A percentile compares a stretch with the other conserved stretches of the same genome.
Evolutionary conservation across 1,140 invertebrate species (phyloP).

Genomic region (Zaprionus tsacasi): DNA sequence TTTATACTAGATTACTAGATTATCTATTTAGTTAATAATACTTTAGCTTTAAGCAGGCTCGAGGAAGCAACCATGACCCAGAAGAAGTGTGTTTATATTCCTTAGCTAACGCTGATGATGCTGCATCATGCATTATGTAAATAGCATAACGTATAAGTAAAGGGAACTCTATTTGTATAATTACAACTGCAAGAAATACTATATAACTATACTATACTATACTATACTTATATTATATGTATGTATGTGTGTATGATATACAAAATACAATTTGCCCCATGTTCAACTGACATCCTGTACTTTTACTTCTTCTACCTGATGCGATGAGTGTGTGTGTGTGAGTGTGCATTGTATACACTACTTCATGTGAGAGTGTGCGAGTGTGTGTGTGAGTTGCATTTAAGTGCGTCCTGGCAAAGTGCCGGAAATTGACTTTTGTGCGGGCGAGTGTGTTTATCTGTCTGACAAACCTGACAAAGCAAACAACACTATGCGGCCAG

Average conservation of each 20-base stretch:
- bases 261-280: conserved; percentile 38
- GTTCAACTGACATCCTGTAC: conserved; percentile 21
- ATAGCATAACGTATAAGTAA: conserved; percentile 35
- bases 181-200: conserved; percentile 33
- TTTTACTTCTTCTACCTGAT: neutral
- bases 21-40: conserved; percentile 49
- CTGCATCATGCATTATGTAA: conserved; percentile 33
- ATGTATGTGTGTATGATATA: conserved; percentile 9
- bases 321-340: neutral
- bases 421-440: conserved; percentile 47
- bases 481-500: conserved; percentile 14
- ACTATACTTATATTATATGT: neutral
- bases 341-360: neutral
- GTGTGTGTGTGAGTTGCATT: conserved; percentile 3
- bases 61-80: neutral
- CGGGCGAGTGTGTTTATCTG: conserved; percentile 24
- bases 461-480: conserved; percentile 27
- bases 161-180: conserved; percentile 25
- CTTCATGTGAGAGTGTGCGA: neutral
- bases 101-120: conserved; percentile 4
- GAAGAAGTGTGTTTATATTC: neutral
- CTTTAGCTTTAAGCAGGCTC: conserved; percentile 43
- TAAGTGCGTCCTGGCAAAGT: conserved; percentile 22
- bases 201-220: neutral
- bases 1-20: conserved; percentile 47